phyloP scores from a whole-genome alignment of 2,888 invertebrate genomes.

The Chaetoderma sp. region DNA sequence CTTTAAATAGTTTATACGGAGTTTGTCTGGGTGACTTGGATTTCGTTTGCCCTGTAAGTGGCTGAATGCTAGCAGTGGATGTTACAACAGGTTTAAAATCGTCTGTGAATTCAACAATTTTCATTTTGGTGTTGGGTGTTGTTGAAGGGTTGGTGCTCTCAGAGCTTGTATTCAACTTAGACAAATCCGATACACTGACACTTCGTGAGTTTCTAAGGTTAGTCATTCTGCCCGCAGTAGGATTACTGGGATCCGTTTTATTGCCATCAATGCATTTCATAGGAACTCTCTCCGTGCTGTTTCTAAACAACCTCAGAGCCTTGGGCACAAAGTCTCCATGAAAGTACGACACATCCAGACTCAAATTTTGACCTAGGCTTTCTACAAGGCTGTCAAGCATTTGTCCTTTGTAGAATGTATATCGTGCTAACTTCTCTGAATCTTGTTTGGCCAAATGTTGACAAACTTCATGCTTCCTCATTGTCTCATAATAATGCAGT shows the following conservation, averaged over 20 bases:
- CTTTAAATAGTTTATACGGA: background rate
- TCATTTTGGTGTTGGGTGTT: background rate
- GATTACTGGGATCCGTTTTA: background rate
- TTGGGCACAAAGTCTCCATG: conserved; percentile 4
- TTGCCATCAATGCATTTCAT: conserved; percentile 1
- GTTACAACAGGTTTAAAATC: no score
- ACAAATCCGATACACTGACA: background rate
- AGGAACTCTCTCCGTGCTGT: background rate
- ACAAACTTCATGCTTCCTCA: background rate
- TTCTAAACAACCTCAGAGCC: background rate
- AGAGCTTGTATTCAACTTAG: background rate
- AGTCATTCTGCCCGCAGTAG: background rate
- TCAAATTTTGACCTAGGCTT: background rate
- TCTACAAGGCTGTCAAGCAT: background rate
- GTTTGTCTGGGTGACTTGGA: background rate
- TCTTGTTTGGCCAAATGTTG: background rate
- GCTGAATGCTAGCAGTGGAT: no score
- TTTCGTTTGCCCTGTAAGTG: background rate
- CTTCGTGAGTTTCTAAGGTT: no score
- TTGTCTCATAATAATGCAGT: background rate
- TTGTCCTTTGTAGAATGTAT: conserved; percentile 1
- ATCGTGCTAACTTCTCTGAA: background rate
- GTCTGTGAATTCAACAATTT: no score
- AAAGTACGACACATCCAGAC: conserved; percentile 6
- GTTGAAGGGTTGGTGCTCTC: background rate